Conservation (phyloP, 2,113 vertebrate species). For the Rana temporaria region DNA sequence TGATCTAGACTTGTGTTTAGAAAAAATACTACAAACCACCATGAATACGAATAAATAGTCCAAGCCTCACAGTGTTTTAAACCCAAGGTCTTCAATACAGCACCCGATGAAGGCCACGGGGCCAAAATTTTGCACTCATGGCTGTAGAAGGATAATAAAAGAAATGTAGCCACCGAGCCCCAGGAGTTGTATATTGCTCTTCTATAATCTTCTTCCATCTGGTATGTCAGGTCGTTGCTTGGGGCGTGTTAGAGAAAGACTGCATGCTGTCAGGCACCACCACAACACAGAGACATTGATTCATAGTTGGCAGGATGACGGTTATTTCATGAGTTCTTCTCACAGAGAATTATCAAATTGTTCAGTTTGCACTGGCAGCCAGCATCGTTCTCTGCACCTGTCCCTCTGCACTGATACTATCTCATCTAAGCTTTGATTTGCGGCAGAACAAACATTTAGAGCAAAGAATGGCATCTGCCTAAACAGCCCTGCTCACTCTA, state of each 20-base stretch:
- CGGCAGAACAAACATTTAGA: constrained; percentile 79
- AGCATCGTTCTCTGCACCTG: constrained; percentile 78
- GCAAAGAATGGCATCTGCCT: constrained; percentile 79
- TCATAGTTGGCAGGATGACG: constrained; percentile 74
- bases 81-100: too few relatives aligned
- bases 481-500: constrained; percentile 65
- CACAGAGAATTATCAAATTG: constrained; percentile 73
- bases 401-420: constrained; percentile 75
- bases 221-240: neutral
- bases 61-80: too few relatives aligned
- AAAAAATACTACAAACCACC: too few relatives aligned
- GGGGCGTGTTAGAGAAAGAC: constrained; percentile 38
- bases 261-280: constrained; percentile 73
- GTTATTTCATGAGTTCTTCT: constrained; percentile 76
- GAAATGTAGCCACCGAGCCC: neutral
- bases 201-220: neutral
- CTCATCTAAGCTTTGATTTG: constrained; percentile 78
- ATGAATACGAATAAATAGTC: too few relatives aligned
- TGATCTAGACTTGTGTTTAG: too few relatives aligned
- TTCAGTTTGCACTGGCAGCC: constrained; percentile 79
- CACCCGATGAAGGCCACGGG: too few relatives aligned
- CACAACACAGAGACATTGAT: constrained; percentile 75
- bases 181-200: neutral
- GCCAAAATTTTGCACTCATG: too few relatives aligned
- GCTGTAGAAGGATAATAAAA: neutral